A percentile compares a stretch with the other conserved stretches of the same genome.
phyloP scores from a whole-genome alignment of 2,888 invertebrate species.

The Hydroisotoma schaefferi region DNA sequence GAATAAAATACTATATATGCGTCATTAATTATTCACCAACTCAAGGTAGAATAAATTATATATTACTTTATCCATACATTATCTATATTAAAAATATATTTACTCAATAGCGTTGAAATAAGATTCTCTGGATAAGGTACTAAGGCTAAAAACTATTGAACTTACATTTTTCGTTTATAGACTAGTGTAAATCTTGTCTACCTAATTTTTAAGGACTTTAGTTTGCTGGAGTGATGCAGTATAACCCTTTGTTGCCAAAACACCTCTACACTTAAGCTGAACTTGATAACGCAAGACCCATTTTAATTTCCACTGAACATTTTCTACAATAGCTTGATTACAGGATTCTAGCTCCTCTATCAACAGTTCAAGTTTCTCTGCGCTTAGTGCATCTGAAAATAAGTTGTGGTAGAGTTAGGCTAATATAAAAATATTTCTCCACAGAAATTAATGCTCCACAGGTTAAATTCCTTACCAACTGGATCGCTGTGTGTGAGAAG shows the following conservation, averaged over 20 bases:
- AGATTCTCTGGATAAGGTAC: too few species aligned
- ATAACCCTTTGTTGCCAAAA: conserved; percentile 86
- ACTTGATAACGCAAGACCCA: conserved; percentile 86
- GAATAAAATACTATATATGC: too few species aligned
- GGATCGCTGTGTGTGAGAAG: conserved; percentile 94
- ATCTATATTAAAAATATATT: too few species aligned
- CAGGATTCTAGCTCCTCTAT: conserved; percentile 3
- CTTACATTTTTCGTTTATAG: too few species aligned
- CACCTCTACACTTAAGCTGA: conserved; percentile 85
- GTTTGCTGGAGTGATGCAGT: conserved; percentile 56
- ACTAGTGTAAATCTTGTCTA: too few species aligned
- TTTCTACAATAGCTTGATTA: conserved; percentile 56
- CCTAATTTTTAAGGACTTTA: too few species aligned
- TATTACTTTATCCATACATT: too few species aligned
- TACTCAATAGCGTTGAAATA: too few species aligned
- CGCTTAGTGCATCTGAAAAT: conserved; percentile 20
- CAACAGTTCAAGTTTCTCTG: conserved; percentile 13
- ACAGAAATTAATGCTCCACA: neutral
- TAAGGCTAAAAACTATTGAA: too few species aligned
- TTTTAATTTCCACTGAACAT: conserved; percentile 55
- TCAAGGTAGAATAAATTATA: too few species aligned
- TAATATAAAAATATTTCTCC: neutral
- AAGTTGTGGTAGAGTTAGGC: neutral
- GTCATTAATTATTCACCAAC: too few species aligned
- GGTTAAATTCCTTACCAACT: conserved; percentile 64